phyloP scores from a whole-genome alignment of 2,797 vertebrate genomes.

The Micrastur ruficollis region DNA sequence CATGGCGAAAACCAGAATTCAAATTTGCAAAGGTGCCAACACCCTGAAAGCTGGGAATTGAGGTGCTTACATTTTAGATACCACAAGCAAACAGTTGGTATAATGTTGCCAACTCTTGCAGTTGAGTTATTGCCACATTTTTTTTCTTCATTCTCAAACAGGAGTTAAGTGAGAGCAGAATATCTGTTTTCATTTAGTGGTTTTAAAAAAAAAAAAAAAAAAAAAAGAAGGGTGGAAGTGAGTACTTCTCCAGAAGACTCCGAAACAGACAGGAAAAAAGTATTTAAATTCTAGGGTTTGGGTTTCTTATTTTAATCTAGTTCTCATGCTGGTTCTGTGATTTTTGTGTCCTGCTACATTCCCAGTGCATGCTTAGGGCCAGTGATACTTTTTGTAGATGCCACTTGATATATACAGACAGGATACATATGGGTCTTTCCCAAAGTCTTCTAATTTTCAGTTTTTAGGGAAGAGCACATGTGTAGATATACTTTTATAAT shows the following conservation, averaged over 20 bases:
- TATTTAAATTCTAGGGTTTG: not conserved
- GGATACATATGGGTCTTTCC: not conserved
- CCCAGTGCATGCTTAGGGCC: not conserved
- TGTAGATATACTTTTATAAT: not conserved
- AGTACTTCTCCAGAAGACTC: not conserved
- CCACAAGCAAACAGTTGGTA: not conserved
- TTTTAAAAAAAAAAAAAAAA: rapidly evolving
- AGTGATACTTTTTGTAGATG: not conserved
- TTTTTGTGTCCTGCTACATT: not conserved
- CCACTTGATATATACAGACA: not conserved
- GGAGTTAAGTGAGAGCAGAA: not conserved
- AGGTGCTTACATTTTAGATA: not conserved
- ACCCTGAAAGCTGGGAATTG: not conserved
- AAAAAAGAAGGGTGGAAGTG: no score
- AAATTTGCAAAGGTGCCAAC: not conserved
- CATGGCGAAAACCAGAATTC: not conserved
- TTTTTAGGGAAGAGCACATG: not conserved
- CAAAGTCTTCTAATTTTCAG: not conserved
- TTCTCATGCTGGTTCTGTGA: not conserved
- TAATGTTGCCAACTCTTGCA: not conserved
- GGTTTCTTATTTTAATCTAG: not conserved
- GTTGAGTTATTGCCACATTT: not conserved
- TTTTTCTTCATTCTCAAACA: not conserved
- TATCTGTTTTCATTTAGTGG: not conserved
- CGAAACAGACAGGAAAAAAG: not conserved